Conservation (phyloP, 2,113 vertebrate genomes). For the Phalacrocorax pelagicus region DNA sequence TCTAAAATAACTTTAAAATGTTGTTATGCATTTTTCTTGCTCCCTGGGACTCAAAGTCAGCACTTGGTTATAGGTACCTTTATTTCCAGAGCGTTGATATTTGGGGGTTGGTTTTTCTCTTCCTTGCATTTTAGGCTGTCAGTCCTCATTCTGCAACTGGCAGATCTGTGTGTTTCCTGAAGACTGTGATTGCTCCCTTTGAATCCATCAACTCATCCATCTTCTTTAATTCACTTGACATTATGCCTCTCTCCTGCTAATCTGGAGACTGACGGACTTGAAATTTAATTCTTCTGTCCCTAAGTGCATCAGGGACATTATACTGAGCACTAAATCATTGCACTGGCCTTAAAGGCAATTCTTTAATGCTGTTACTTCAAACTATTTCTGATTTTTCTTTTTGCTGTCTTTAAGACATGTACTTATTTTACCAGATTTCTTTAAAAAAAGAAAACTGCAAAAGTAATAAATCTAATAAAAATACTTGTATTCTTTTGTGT, state of each 20-base stretch:
- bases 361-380: conserved; percentile 12
- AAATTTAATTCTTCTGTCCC: conserved; percentile 36
- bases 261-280: not conserved
- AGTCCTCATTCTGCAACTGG: not conserved
- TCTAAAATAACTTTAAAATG: not conserved
- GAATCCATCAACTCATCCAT: conserved; percentile 27
- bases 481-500: not conserved
- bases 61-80: not conserved
- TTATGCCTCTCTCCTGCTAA: not conserved
- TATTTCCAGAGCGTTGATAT: not conserved
- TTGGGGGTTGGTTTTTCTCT: not conserved
- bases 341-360: not conserved
- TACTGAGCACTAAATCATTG: conserved; percentile 28
- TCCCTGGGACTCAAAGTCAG: not conserved
- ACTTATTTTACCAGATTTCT: not conserved
- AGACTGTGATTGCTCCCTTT: not conserved
- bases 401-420: not conserved
- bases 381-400: not conserved
- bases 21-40: not conserved
- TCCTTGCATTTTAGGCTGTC: not conserved
- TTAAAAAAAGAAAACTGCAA: not conserved
- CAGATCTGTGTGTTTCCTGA: not conserved
- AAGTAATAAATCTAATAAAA: not conserved
- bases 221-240: conserved; percentile 46
- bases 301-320: conserved; percentile 10